Conservation (phyloP, 2,797 vertebrate genomes). For the Syncerus caffer region DNA sequence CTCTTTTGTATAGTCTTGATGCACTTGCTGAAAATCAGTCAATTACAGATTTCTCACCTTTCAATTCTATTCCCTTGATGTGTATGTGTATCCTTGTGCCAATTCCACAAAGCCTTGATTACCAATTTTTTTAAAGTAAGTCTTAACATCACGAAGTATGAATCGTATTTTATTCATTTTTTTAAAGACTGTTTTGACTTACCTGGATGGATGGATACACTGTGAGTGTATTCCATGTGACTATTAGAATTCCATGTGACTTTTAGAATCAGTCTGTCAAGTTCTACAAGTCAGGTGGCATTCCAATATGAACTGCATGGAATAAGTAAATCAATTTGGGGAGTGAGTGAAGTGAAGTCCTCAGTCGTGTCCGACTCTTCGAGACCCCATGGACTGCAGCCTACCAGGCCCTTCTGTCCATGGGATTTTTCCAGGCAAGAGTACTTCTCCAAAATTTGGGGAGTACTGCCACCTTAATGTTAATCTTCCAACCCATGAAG, state of each 20-base stretch:
- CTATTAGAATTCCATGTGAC: conserved; percentile 20
- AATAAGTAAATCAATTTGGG: neutral
- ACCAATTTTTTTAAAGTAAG: neutral
- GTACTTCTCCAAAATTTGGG: neutral
- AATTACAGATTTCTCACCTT: neutral
- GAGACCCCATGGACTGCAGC: too few relatives aligned
- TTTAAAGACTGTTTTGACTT: conserved; percentile 1
- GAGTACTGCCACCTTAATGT: neutral
- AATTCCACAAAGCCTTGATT: neutral
- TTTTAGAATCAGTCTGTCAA: neutral
- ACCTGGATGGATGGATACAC: neutral
- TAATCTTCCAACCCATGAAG: neutral
- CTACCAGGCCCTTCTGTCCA: too few relatives aligned
- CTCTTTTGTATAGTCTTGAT: neutral
- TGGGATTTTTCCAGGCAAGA: too few relatives aligned
- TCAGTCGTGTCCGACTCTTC: too few relatives aligned
- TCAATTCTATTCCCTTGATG: neutral
- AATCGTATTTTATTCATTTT: neutral
- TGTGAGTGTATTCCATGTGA: neutral
- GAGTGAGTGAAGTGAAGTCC: neutral
- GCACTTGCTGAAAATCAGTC: neutral
- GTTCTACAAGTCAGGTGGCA: neutral
- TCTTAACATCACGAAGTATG: neutral
- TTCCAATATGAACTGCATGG: neutral
- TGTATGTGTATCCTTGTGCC: neutral